Evolutionary conservation across 2,113 vertebrate species (phyloP), one percentile per base, ranked within the genome.

Genomic region (Ancistrus triradiatus): DNA sequence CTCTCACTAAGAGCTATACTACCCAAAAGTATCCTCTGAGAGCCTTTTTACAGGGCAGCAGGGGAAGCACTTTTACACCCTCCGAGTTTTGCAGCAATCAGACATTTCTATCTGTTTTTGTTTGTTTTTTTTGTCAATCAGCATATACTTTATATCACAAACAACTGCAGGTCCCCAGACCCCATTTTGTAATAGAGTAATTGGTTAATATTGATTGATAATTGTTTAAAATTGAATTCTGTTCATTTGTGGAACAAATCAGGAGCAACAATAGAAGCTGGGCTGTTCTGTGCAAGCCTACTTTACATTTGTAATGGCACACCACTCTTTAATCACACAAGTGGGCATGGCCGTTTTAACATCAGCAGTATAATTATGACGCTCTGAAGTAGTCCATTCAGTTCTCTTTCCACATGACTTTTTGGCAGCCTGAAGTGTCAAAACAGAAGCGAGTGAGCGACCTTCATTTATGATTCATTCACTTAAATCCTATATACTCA

Each of bases 381-480:
- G 19, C 24, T 25, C 56, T 37, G 63, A 37, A 6, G 8, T 19
- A 21, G 24, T n/a, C n/a, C 27, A 52, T 65, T 47, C 18, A n/a
- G 18, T 42, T 37, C 28, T 62, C 24, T 24, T 55, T 5, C 35
- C 18, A 49, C 33, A 42, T 49, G 57, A 24, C 66, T 25, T 5
- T 28, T 3, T 42, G 31, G 40, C 52, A 44, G 19, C 7, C 21
- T 64, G 66, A 64, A 55, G 51, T 57, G 53, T 69, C 35, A 65
- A 73, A 71, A 72, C 33, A 78, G 71, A 76, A 57, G 17, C 0
- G 44, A 1, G 6, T 55, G 33, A 69, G 74, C 11, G 74, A 68
- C 55, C 53, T 33, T 59, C 47, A 59, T 55, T 74, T 31, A 59
- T 66, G 66, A 78, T 72, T 81, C 74, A 77, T 55, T 56, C 73